Evolutionary conservation across 2,113 vertebrate species (phyloP).

Genomic region (Aegithalos caudatus): DNA sequence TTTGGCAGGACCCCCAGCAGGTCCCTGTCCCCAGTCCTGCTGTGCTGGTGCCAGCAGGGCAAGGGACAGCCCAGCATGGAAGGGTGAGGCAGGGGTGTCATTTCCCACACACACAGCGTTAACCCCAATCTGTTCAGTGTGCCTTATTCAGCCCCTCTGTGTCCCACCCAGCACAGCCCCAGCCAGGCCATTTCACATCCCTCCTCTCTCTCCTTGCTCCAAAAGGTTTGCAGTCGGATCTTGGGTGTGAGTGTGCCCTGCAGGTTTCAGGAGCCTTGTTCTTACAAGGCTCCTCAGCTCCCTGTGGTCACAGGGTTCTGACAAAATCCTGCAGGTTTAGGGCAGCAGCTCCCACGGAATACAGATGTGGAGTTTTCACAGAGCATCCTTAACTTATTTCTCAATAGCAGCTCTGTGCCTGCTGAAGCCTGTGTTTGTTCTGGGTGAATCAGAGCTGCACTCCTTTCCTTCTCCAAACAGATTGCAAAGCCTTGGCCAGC

Average conservation of each 20-base stretch:
- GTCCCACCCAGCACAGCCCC: neutral
- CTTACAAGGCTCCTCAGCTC: neutral
- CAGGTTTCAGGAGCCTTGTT: neutral
- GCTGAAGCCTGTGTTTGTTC: neutral
- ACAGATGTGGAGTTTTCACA: neutral
- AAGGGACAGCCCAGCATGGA: neutral
- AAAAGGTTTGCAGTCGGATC: accelerated
- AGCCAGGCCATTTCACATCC: neutral
- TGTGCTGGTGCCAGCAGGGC: neutral
- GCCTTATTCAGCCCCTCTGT: slow-evolving; percentile 39
- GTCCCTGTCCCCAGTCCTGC: neutral
- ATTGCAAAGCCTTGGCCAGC: neutral
- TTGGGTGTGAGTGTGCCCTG: neutral
- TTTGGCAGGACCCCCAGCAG: neutral
- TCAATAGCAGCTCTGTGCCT: neutral
- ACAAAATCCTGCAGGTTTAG: neutral
- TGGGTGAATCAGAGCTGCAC: neutral
- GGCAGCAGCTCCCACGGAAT: neutral
- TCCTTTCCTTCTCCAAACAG: neutral
- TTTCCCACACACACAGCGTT: neutral
- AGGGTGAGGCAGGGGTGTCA: neutral
- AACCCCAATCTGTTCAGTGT: slow-evolving; percentile 29
- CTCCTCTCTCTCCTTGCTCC: neutral
- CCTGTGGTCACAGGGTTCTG: neutral
- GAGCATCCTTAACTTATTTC: neutral